Evolutionary conservation across 2,113 vertebrate species (phyloP), one percentile per base, ranked within the genome.

Genomic region (Litocranius walleri): DNA sequence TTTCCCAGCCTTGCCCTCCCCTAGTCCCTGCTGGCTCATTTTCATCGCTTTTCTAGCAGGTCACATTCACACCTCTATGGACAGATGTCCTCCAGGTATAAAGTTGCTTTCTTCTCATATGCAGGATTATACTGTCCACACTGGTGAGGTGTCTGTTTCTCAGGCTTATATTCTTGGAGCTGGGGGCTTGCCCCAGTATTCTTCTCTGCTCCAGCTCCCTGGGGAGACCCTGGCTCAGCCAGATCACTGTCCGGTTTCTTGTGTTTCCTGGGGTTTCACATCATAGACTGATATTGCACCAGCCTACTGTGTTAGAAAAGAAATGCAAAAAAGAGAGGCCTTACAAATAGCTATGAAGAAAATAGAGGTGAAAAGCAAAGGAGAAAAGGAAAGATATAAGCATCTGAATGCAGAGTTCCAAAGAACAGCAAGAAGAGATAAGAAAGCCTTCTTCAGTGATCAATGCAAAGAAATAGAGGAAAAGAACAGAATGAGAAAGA

Each of bases 121-220:
- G n/a, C 95, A 0, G 97, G 95, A 84, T 95, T 98, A 36, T 36
- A 95, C 97, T 97, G 87, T 95, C 97, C 10, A 90, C 61, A 93
- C 98, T 98, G 71, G 87, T 40, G 85, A 98, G 89, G 59, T 64
- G 85, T 61, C 40, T 88, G 0, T 90, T 81, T 0, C 88, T 94
- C 61, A 98, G 33, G 3, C 54, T 59, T 0, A 98, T 93, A 3
- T 4, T 77, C 82, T 59, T 9, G n/a, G 93, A 80, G 17, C 29
- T 43, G 21, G 27, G 19, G n/a, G 74, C 74, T 29, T 88, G 48
- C 13, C 5, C 43, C 96, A 92, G 36, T 61, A 74, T 1, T 33
- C 16, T 0, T 19, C 82, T 2, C 45, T 1, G 25, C 48, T 16
- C 12, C 17, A 30, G 54, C 0, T 93, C 78, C 52, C 12, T 2